Evolutionary conservation across 2,888 invertebrate species (phyloP).

Genomic region (Caenorhabditis becei): DNA sequence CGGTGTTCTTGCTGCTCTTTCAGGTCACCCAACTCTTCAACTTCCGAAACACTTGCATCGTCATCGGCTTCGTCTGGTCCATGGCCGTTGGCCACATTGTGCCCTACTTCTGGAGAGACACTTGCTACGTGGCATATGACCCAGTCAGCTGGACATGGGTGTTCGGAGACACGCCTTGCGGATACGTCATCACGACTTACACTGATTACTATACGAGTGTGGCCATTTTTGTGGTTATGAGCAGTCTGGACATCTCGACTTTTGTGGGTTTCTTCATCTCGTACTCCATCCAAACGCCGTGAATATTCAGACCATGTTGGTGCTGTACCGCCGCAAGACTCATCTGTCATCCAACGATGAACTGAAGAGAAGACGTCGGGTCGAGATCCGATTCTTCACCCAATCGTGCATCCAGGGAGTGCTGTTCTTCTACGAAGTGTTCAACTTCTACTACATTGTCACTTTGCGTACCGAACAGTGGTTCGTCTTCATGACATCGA

Average conservation of each 20-base stretch:
- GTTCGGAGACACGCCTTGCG: slow-evolving; percentile 60
- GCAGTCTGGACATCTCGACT: slow-evolving; percentile 57
- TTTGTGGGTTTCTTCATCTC: slow-evolving; percentile 57
- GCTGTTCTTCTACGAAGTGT: slow-evolving; percentile 62
- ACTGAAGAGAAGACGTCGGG: slow-evolving; percentile 25
- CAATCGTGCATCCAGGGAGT: slow-evolving; percentile 58
- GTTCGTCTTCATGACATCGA: slow-evolving; percentile 57
- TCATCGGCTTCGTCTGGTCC: slow-evolving; percentile 61
- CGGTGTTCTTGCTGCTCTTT: too few relatives aligned
- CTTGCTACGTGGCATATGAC: slow-evolving; percentile 63
- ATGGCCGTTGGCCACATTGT: slow-evolving; percentile 60
- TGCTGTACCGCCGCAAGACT: slow-evolving; percentile 38
- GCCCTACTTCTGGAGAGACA: slow-evolving; percentile 67
- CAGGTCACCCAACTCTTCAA: slow-evolving; percentile 34
- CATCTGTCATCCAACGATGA: slow-evolving; percentile 19
- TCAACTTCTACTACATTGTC: slow-evolving; percentile 61
- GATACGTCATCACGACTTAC: slow-evolving; percentile 58
- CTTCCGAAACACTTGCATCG: slow-evolving; percentile 48
- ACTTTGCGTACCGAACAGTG: slow-evolving; percentile 49
- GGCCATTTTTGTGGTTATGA: slow-evolving; percentile 59
- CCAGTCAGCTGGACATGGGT: slow-evolving; percentile 60
- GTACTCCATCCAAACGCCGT: too few relatives aligned
- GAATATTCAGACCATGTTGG: slow-evolving; percentile 46
- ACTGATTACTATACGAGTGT: slow-evolving; percentile 66
- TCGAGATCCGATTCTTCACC: slow-evolving; percentile 60